A percentile compares a stretch with the other conserved stretches of the same genome.
These are phyloP conservation scores for Colostygia pectinataria DNA, from an alignment of 2,888 invertebrate genomes.

Conservation along the genomic window DNA sequence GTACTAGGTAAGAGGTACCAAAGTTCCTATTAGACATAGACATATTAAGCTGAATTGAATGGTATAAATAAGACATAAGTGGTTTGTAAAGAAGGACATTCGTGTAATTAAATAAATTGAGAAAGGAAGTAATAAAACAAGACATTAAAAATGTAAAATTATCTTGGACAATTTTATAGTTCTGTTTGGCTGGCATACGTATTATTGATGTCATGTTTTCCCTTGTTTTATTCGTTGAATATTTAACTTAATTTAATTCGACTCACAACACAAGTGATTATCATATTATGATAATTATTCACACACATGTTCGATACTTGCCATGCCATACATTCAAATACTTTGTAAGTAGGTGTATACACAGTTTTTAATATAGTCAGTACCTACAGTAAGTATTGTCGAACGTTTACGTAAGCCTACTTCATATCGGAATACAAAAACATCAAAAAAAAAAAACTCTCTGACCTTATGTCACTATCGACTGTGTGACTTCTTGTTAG, in stretches of 20 bases:
- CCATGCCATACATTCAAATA: too few species aligned
- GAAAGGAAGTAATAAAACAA: constrained; percentile 29
- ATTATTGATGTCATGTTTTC: constrained; percentile 45
- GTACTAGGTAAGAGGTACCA: too few species aligned
- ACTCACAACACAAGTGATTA: constrained; percentile 63
- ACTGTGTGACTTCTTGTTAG: constrained; percentile 18
- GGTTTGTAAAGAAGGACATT: constrained; percentile 6
- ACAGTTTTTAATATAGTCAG: too few species aligned
- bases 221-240: constrained; percentile 54
- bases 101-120: constrained; percentile 10
- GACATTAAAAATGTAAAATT: too few species aligned
- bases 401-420: too few species aligned
- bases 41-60: constrained; percentile 2
- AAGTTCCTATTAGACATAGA: too few species aligned
- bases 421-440: constrained; percentile 6
- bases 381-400: too few species aligned
- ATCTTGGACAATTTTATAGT: constrained; percentile 27
- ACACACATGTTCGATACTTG: constrained; percentile 59
- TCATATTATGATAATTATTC: constrained; percentile 63
- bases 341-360: too few species aligned
- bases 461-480: constrained; percentile 10
- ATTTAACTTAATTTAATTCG: constrained; percentile 66
- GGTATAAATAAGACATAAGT: constrained; percentile 2
- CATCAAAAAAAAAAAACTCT: constrained; percentile 14
- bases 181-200: constrained; percentile 30